Percentiles rank a stretch among this genome's conserved stretches.
phyloP scores from a whole-genome alignment of 1,140 invertebrate genomes.

The Notospermus geniculatus region DNA sequence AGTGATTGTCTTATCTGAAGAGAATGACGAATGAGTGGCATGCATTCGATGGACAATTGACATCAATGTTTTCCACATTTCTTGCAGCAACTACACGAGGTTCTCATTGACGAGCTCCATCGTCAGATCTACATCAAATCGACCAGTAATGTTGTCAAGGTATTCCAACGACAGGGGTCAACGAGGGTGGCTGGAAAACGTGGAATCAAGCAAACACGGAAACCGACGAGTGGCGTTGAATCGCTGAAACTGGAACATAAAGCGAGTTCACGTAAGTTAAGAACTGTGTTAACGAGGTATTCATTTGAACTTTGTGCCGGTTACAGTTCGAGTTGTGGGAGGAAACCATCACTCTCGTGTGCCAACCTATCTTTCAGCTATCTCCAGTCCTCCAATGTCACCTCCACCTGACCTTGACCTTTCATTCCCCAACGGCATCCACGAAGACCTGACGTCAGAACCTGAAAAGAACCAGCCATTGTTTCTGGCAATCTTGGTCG shows the following conservation, averaged over 20 bases:
- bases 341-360: too few relatives aligned
- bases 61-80: too few relatives aligned
- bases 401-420: conserved; percentile 1
- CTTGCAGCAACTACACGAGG: conserved; percentile 65
- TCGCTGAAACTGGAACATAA: conserved; percentile 14
- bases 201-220: conserved; percentile 8
- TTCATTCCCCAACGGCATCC: neutral
- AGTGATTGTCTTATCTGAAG: too few relatives aligned
- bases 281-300: too few relatives aligned
- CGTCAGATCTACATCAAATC: conserved; percentile 72
- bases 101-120: conserved; percentile 70
- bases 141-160: conserved; percentile 50
- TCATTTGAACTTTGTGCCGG: too few relatives aligned
- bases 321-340: too few relatives aligned
- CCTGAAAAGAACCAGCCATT: conserved; percentile 68
- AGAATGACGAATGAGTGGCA: too few relatives aligned
- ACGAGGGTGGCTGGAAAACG: conserved; percentile 30
- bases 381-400: neutral
- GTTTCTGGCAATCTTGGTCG: conserved; percentile 78
- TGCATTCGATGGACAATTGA: too few relatives aligned
- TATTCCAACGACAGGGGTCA: conserved; percentile 41
- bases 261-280: conserved; percentile 25
- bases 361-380: too few relatives aligned
- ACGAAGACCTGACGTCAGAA: conserved; percentile 66
- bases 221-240: conserved; percentile 9